Conservation (phyloP, 2,797 vertebrate species). For the Pangasius macronema region DNA sequence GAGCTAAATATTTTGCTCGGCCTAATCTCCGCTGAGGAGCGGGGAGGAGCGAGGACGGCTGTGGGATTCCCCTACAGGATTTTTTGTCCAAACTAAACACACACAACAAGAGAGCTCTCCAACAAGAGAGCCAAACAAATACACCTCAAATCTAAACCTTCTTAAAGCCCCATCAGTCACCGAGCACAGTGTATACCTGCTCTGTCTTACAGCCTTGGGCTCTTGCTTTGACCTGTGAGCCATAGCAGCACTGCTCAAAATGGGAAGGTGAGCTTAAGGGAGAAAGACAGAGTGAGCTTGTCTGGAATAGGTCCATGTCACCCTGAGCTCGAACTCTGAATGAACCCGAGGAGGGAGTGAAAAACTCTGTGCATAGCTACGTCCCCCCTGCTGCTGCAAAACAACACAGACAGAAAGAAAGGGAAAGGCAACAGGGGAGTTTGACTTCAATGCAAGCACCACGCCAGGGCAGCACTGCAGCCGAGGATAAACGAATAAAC, state of each 20-base stretch:
- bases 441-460: conserved; percentile 74
- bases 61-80: conserved; percentile 46
- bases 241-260: neutral
- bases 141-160: conserved; percentile 39
- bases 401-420: conserved; percentile 62
- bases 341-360: conserved; percentile 85
- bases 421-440: conserved; percentile 70
- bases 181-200: conserved; percentile 26
- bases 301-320: conserved; percentile 89
- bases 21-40: conserved; percentile 26
- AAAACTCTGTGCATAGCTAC: conserved; percentile 72
- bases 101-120: conserved; percentile 10
- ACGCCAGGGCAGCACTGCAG: conserved; percentile 62
- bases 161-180: conserved; percentile 35
- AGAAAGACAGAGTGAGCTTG: conserved; percentile 63
- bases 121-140: conserved; percentile 44
- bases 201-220: conserved; percentile 19
- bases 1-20: conserved; percentile 39
- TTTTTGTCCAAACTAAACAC: conserved; percentile 41
- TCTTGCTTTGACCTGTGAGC: conserved; percentile 28
- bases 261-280: conserved; percentile 54
- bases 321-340: conserved; percentile 91
- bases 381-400: conserved; percentile 60
- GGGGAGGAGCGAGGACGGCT: conserved; percentile 22
- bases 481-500: conserved; percentile 67